phyloP scores from a whole-genome alignment of 2,888 invertebrate genomes.

The Luperina testacea region DNA sequence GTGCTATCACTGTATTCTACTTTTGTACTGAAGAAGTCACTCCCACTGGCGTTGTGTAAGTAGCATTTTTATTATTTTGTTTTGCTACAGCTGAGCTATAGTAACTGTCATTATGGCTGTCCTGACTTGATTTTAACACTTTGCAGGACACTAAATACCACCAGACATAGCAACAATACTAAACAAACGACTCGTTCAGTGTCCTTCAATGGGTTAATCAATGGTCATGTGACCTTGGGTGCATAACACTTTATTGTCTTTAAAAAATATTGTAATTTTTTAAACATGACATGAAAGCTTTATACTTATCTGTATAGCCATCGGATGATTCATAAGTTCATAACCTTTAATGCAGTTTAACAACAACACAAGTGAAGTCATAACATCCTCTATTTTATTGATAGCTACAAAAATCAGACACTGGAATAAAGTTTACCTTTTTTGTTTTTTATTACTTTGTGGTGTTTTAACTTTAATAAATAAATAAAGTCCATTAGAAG shows the following conservation, averaged over 20 bases:
- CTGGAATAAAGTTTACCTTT: background rate
- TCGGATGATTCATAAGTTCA: background rate
- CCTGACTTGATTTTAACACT: background rate
- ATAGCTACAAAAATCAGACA: background rate
- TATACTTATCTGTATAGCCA: background rate
- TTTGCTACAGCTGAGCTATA: background rate
- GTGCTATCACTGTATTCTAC: constrained; percentile 98
- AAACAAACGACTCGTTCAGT: background rate
- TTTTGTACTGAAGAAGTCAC: constrained; percentile 98
- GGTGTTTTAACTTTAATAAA: background rate
- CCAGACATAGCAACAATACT: background rate
- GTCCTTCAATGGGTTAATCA: constrained; percentile 2
- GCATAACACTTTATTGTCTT: background rate
- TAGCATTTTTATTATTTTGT: constrained; percentile 67
- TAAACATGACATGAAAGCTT: background rate
- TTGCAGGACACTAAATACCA: background rate
- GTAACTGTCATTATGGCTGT: background rate
- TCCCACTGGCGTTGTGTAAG: constrained; percentile 95
- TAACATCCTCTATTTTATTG: background rate
- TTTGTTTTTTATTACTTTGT: background rate
- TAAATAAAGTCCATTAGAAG: background rate
- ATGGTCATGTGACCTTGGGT: constrained; percentile 6
- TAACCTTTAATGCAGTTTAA: background rate
- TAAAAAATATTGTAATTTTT: background rate
- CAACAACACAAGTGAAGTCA: background rate